phyloP scores from a whole-genome alignment of 2,113 vertebrate genomes.

The Vulpes ferrilata region DNA sequence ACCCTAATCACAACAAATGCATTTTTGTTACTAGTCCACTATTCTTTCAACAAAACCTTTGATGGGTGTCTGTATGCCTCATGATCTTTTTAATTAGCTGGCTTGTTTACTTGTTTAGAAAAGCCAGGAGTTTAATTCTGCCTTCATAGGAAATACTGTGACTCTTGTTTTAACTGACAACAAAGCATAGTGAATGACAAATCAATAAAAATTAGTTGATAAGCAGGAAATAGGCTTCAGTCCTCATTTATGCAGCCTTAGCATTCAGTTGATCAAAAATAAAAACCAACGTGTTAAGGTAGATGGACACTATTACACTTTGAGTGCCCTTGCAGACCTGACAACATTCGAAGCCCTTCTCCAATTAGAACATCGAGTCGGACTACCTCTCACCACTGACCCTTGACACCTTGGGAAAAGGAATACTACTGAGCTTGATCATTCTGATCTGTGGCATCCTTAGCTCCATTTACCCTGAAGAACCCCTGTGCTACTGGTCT shows the following conservation, averaged over 20 bases:
- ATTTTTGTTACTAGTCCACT: slow-evolving; percentile 4
- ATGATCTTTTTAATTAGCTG: not conserved
- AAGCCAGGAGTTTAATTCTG: not conserved
- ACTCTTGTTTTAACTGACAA: not conserved
- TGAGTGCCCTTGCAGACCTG: not conserved
- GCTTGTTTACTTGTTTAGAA: slow-evolving; percentile 9
- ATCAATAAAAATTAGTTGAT: not conserved
- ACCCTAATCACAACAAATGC: not conserved
- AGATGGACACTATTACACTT: not conserved
- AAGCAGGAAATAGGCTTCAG: not conserved
- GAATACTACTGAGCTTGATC: fast-evolving
- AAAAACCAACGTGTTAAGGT: not conserved
- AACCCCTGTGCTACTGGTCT: not conserved
- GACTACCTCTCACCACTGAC: not conserved
- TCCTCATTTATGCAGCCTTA: not conserved
- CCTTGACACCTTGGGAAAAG: not conserved
- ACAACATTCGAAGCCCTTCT: not conserved
- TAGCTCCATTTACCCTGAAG: not conserved
- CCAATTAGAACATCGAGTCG: fast-evolving
- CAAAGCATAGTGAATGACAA: not conserved
- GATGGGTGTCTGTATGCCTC: not conserved
- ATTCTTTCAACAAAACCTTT: slow-evolving; percentile 6
- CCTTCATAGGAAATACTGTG: not conserved
- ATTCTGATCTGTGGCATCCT: not conserved
- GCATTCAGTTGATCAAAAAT: not conserved